Conservation (phyloP, 2,797 vertebrate genomes). For the Hafferia zeledoni region DNA sequence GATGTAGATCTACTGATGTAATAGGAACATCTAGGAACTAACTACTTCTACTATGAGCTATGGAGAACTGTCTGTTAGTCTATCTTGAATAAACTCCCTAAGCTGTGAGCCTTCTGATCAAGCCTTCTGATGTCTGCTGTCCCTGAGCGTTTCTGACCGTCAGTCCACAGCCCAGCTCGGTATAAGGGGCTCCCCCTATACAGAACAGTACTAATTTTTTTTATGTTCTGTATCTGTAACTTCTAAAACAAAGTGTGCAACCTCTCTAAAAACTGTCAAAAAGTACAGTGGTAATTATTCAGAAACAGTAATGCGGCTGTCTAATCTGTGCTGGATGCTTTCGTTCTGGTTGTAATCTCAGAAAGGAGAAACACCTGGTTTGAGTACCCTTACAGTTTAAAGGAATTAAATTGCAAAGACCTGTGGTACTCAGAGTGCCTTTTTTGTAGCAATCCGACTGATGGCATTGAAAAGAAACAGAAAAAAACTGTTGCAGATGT, state of each 20-base stretch:
- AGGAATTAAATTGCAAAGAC: neutral
- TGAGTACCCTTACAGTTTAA: neutral
- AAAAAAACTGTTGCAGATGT: neutral
- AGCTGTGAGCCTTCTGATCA: too few relatives aligned
- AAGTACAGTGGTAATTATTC: neutral
- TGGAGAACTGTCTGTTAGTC: too few relatives aligned
- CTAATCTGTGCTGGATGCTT: neutral
- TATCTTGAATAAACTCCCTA: too few relatives aligned
- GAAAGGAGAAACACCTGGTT: neutral
- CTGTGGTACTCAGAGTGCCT: fast-evolving
- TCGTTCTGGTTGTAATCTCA: neutral
- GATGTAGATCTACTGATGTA: too few relatives aligned
- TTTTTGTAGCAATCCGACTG: neutral
- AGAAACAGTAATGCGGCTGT: neutral
- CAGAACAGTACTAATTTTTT: neutral
- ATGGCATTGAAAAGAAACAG: neutral
- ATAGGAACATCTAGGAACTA: too few relatives aligned
- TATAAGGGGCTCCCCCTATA: too few relatives aligned
- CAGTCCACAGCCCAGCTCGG: too few relatives aligned
- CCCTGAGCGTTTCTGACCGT: too few relatives aligned
- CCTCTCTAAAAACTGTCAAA: neutral
- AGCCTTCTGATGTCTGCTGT: too few relatives aligned
- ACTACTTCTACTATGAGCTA: too few relatives aligned
- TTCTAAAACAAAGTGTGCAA: neutral
- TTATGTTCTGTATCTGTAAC: neutral